Evolutionary conservation across 2,888 invertebrate genomes (phyloP), one percentile per base, ranked within the genome.

Genomic region (Caenorhabditis plicata): DNA sequence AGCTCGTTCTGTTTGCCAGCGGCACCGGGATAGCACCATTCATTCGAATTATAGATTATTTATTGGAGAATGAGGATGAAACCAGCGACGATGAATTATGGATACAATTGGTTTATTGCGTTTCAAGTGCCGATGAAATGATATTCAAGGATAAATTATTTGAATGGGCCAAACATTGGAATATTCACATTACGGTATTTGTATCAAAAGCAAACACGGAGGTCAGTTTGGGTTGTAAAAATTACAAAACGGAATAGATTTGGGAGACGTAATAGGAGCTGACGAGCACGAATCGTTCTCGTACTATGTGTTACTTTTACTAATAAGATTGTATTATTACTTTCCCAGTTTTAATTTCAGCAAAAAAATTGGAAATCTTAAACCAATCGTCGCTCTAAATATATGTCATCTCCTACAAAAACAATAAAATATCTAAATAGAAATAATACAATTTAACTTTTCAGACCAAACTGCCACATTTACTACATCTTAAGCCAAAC

Each of bases 21-120:
- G 58, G 58, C 15, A 58, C 58, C n/a, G 58, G 58, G 40, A 58
- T 58, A 11, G 58, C 58, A 9, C 58, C 58, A 15, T 53, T 58
- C 35, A 25, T 58, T 15, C 39, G 58, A 29, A 48, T 58, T 26
- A 43, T 58, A 11, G 39, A 48, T 11, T 27, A 31, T n/a, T 22
- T 27, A 13, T 26, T 43, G 23, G 45, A 39, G 5, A 15, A 40
- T 13, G 36, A 53, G 11, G n/a, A n/a, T n/a, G n/a, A n/a, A n/a
- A n/a, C n/a, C n/a, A n/a, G n/a, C n/a, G 31, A 33, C 4, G 31
- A 40, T 9, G 45, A 27, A 13, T 29, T 27, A 3, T 29, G 41
- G 22, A 40, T 58, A 11, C 22, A 35, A 9, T 29, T 58, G 13
- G 23, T 58, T n/a, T 53, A 44, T 29, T 53, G 53, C 25, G 40